These are phyloP conservation scores for Bombus huntii DNA, from an alignment of 1,140 invertebrate species.

Conservation along the genomic window DNA sequence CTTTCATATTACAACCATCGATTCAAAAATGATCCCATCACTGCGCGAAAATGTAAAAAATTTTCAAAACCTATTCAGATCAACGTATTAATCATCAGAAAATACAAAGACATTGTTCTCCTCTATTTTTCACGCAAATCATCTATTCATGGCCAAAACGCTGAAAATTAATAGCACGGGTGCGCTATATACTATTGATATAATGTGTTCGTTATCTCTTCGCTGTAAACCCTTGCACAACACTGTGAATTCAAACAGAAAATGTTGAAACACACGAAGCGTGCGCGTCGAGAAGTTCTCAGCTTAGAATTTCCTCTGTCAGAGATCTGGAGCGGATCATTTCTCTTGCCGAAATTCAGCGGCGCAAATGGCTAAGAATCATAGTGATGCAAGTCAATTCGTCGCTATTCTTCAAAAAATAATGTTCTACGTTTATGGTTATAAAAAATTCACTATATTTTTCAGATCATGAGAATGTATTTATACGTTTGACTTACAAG, in stretches of 20 bases:
- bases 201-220: neutral
- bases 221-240: neutral
- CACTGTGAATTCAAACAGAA: neutral
- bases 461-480: too few species aligned
- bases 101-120: too few species aligned
- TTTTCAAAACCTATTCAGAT: too few species aligned
- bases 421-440: too few species aligned
- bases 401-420: too few species aligned
- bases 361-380: too few species aligned
- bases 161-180: neutral
- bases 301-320: neutral
- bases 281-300: neutral
- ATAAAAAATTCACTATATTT: too few species aligned
- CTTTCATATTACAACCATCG: neutral
- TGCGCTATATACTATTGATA: neutral
- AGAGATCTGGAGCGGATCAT: neutral
- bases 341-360: neutral
- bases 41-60: neutral
- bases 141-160: neutral
- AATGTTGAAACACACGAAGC: neutral
- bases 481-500: too few species aligned
- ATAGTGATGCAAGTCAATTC: too few species aligned
- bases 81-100: too few species aligned
- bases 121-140: neutral
- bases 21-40: neutral